Conservation (phyloP, 1,140 invertebrate species). For the Globodera rostochiensis region DNA sequence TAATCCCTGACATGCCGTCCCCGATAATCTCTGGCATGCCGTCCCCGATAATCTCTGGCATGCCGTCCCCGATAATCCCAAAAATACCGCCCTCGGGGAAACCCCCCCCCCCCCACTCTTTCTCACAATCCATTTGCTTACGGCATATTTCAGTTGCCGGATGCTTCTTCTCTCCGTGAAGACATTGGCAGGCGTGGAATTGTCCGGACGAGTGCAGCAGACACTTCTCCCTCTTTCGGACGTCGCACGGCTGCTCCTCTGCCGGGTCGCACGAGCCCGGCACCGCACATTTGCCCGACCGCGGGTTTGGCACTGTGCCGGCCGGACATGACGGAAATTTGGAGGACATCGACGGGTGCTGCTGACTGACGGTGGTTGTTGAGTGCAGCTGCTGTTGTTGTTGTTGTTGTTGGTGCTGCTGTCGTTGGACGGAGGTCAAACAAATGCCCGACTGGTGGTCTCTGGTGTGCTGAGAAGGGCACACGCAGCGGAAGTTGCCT, state of each 20-base stretch:
- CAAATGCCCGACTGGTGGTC: conserved; percentile 58
- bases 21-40: too few relatives aligned
- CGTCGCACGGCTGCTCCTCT: conserved; percentile 51
- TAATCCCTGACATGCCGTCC: too few relatives aligned
- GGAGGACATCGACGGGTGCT: neutral
- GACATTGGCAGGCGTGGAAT: conserved; percentile 64
- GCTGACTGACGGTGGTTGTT: conserved; percentile 29
- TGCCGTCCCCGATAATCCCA: too few relatives aligned
- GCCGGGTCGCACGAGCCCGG: conserved; percentile 61
- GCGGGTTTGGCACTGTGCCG: conserved; percentile 56
- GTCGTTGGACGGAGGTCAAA: conserved; percentile 11
- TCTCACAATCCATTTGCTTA: conserved; percentile 36
- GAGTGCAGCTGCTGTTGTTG: conserved; percentile 29
- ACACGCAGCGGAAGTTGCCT: conserved; percentile 60
- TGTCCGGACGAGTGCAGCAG: conserved; percentile 57
- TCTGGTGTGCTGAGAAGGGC: conserved; percentile 54
- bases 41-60: too few relatives aligned
- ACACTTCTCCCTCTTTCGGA: conserved; percentile 61
- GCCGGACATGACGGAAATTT: conserved; percentile 32
- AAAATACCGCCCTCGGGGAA: neutral
- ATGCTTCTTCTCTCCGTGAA: conserved; percentile 55
- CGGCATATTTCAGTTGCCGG: conserved; percentile 62
- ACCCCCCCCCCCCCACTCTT: too few relatives aligned
- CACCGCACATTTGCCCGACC: conserved; percentile 51
- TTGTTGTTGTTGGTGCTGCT: neutral